Evolutionary conservation across 2,797 vertebrate genomes (phyloP).

Genomic region (Parauchenoglanis punctatus): DNA sequence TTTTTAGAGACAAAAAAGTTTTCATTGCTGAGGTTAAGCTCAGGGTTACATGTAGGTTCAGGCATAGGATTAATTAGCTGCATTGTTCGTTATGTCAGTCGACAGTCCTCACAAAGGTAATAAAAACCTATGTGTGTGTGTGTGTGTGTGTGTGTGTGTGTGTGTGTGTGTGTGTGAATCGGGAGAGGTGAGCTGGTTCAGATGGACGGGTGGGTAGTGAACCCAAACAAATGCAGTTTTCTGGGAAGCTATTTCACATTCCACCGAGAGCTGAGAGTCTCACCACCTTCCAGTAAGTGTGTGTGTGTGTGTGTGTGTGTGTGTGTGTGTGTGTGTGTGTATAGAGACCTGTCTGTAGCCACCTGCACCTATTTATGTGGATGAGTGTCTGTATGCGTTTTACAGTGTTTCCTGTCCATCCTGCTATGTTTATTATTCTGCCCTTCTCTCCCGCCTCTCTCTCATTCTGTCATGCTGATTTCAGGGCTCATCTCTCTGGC

Average conservation of each 20-base stretch:
- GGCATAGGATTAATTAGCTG: too few relatives aligned
- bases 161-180: constrained; percentile 25
- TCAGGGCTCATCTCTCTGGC: constrained; percentile 41
- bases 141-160: constrained; percentile 23
- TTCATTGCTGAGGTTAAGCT: too few relatives aligned
- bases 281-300: constrained; percentile 62
- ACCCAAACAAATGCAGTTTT: constrained; percentile 67
- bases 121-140: background rate
- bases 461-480: constrained; percentile 38
- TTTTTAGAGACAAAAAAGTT: too few relatives aligned
- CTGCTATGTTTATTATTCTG: constrained; percentile 44
- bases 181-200: constrained; percentile 35
- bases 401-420: constrained; percentile 33
- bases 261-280: constrained; percentile 58
- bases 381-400: constrained; percentile 13
- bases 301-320: constrained; percentile 36
- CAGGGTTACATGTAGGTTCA: too few relatives aligned
- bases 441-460: constrained; percentile 15
- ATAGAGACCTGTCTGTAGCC: constrained; percentile 10
- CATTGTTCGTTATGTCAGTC: too few relatives aligned
- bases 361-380: constrained; percentile 35
- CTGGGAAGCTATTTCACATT: constrained; percentile 62
- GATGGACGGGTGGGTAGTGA: constrained; percentile 56
- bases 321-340: constrained; percentile 35
- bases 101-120: too few relatives aligned